Evolutionary conservation across 2,113 vertebrate genomes (phyloP).

Genomic region (Excalfactoria chinensis): DNA sequence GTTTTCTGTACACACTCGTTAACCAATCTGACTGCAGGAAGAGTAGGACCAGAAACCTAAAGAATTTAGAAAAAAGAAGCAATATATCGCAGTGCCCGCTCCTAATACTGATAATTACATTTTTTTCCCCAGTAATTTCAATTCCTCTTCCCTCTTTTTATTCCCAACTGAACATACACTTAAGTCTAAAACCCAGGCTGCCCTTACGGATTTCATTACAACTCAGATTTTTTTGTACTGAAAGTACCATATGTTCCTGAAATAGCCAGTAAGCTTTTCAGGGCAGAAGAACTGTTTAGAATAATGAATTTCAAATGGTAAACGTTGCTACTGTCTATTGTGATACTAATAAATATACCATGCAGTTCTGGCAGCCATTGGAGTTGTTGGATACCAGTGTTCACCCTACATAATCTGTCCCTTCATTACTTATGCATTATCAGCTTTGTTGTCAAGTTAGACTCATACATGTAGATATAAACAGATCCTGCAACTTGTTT

Average conservation of each 20-base stretch:
- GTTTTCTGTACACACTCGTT: not conserved
- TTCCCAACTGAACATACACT: not conserved
- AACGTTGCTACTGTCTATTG: constrained; percentile 40
- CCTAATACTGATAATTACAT: not conserved
- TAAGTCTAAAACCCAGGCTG: not conserved
- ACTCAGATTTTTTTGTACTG: not conserved
- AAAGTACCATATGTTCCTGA: not conserved
- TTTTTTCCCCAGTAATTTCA: not conserved
- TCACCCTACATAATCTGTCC: constrained; percentile 19
- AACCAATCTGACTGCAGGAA: not conserved
- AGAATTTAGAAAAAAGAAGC: not conserved
- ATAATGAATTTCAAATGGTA: constrained; percentile 8
- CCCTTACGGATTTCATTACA: constrained; percentile 4
- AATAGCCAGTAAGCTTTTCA: constrained; percentile 1
- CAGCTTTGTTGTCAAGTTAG: constrained; percentile 27
- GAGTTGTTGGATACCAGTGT: constrained; percentile 6
- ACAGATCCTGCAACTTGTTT: not conserved
- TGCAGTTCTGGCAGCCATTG: not conserved
- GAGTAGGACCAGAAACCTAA: not conserved
- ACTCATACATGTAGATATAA: not conserved
- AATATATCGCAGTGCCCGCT: not conserved
- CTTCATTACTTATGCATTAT: not conserved
- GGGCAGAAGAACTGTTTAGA: not conserved
- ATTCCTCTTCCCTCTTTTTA: not conserved
- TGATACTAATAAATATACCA: constrained; percentile 13